Percentiles rank a stretch among this genome's conserved stretches.
These are phyloP conservation scores for Cheilosia scutellata DNA, from an alignment of 2,888 invertebrate genomes.

Conservation along the genomic window DNA sequence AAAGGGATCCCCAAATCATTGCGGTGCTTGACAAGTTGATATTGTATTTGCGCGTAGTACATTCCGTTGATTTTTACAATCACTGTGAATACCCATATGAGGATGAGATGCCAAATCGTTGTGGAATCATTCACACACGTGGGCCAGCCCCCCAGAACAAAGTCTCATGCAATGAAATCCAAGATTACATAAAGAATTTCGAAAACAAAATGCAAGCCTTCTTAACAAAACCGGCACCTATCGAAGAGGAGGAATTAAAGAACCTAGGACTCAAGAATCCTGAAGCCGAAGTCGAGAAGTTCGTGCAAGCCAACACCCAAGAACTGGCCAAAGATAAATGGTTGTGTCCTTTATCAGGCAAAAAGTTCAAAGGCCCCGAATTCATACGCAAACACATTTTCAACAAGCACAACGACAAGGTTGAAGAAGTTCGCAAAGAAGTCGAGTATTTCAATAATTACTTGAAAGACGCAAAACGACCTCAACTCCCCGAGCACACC, in stretches of 20 bases:
- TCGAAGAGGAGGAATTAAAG: slow-evolving; percentile 91
- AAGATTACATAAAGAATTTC: slow-evolving; percentile 91
- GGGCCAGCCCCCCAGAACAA: slow-evolving; percentile 94
- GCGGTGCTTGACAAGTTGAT: slow-evolving; percentile 92
- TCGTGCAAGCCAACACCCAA: slow-evolving; percentile 97
- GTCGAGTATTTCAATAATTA: slow-evolving; percentile 99
- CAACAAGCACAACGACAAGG: slow-evolving; percentile 98
- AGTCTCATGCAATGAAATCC: slow-evolving; percentile 85
- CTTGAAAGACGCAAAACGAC: slow-evolving; percentile 95
- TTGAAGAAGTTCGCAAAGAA: slow-evolving; percentile 98
- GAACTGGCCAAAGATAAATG: slow-evolving; percentile 99
- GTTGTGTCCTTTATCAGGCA: slow-evolving; percentile 99
- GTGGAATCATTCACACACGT: slow-evolving; percentile 98
- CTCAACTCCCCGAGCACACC: slow-evolving; percentile 95
- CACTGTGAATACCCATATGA: slow-evolving; percentile 99
- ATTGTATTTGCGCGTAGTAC: slow-evolving; percentile 97
- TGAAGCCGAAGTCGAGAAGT: slow-evolving; percentile 90
- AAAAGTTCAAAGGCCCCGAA: slow-evolving; percentile 99
- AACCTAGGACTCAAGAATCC: slow-evolving; percentile 93
- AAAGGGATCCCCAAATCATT: slow-evolving; percentile 89
- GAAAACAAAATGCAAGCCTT: slow-evolving; percentile 97
- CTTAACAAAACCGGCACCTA: slow-evolving; percentile 90
- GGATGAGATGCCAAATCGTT: slow-evolving; percentile 99
- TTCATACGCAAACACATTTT: slow-evolving; percentile 99
- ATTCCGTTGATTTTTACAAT: slow-evolving; percentile 99